Evolutionary conservation across 2,113 vertebrate genomes (phyloP).

Genomic region (Cephalophus harveyi): DNA sequence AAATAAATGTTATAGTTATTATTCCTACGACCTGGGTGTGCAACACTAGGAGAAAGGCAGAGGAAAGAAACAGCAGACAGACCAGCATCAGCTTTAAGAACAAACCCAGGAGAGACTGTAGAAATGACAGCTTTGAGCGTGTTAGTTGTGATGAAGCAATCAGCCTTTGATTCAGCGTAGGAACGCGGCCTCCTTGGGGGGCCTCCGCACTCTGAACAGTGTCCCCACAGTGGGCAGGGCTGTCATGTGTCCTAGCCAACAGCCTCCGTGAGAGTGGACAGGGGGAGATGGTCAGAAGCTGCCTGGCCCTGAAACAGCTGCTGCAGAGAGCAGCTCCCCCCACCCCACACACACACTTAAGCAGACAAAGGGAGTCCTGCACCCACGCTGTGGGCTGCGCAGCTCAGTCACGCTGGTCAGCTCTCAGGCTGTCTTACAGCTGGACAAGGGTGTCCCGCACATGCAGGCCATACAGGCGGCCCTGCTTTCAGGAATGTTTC

Average conservation of each 20-base stretch:
- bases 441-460: constrained; percentile 48
- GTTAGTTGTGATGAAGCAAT: background rate
- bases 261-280: background rate
- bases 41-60: background rate
- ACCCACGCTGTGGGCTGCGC: background rate
- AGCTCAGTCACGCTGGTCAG: background rate
- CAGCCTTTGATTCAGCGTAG: background rate
- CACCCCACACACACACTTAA: fast-evolving
- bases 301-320: background rate
- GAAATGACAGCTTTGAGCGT: background rate
- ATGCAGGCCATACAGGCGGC: fast-evolving
- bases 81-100: background rate
- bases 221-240: background rate
- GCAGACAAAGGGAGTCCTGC: constrained; percentile 62
- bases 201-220: background rate
- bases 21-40: background rate
- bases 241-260: background rate
- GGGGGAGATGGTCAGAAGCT: constrained; percentile 43
- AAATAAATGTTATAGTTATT: background rate
- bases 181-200: background rate
- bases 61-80: background rate
- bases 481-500: constrained; percentile 55
- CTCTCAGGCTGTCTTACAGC: constrained; percentile 51
- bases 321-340: background rate
- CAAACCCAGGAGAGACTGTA: background rate